A percentile compares a stretch with the other conserved stretches of the same genome.
These are phyloP conservation scores for Myopa testacea DNA, from an alignment of 2,888 invertebrate species.

Conservation along the genomic window DNA sequence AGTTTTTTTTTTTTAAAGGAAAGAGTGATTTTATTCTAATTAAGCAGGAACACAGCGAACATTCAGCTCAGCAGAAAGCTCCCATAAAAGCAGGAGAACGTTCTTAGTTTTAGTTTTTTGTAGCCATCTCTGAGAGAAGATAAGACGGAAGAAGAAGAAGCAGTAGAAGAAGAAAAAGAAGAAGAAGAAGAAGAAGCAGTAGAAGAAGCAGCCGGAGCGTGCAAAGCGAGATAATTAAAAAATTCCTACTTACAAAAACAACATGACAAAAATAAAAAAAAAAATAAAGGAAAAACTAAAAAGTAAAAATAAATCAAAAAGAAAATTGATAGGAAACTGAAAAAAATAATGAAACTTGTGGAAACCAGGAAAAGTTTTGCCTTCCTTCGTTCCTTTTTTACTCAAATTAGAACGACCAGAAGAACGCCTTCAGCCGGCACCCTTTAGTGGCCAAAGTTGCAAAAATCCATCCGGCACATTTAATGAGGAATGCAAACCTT, in stretches of 20 bases:
- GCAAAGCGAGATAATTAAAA: constrained; percentile 2
- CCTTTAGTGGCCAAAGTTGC: background rate
- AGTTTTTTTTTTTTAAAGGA: background rate
- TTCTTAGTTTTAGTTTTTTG: background rate
- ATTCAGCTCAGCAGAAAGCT: background rate
- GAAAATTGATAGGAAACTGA: background rate
- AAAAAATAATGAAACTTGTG: background rate
- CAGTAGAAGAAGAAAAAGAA: background rate
- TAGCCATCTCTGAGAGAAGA: background rate
- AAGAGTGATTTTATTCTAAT: background rate
- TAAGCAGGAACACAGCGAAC: background rate
- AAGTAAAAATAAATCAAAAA: too few species aligned
- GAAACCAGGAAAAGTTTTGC: background rate
- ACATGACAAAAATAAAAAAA: too few species aligned
- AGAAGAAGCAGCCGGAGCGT: background rate
- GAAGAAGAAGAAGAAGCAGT: background rate
- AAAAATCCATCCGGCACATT: background rate
- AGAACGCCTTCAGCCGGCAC: background rate
- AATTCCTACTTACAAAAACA: background rate
- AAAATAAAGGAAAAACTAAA: too few species aligned
- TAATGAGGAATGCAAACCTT: background rate
- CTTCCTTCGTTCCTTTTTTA: background rate
- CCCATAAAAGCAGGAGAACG: too few species aligned
- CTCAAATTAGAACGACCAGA: background rate
- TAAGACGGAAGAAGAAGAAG: background rate